phyloP scores from a whole-genome alignment of 2,113 vertebrate species.

The Rana temporaria region DNA sequence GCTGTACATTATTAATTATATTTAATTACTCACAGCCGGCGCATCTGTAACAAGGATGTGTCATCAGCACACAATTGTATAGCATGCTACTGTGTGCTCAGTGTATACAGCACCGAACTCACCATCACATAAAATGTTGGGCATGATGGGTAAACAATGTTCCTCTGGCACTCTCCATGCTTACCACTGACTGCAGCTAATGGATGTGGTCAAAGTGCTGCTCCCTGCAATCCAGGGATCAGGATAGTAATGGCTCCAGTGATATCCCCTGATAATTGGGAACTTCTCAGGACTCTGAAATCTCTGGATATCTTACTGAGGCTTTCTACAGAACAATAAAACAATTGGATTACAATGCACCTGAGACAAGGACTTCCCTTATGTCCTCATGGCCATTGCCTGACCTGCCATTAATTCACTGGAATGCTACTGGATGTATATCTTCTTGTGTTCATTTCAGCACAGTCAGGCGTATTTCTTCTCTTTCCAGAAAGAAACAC shows the following conservation, averaged over 20 bases:
- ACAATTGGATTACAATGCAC: constrained; percentile 33
- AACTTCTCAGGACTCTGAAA: constrained; percentile 64
- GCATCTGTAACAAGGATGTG: constrained; percentile 7
- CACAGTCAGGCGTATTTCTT: background rate
- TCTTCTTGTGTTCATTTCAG: background rate
- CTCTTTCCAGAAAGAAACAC: background rate
- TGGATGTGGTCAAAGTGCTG: constrained; percentile 45
- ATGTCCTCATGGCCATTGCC: constrained; percentile 23
- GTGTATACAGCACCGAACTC: background rate
- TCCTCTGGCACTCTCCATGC: constrained; percentile 8
- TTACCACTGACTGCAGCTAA: constrained; percentile 49
- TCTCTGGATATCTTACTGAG: constrained; percentile 28
- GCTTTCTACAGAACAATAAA: constrained; percentile 36
- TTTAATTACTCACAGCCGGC: constrained; percentile 14
- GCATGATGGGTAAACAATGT: constrained; percentile 38
- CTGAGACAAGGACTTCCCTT: constrained; percentile 19
- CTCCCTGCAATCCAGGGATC: constrained; percentile 63
- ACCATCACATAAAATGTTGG: background rate
- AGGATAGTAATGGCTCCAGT: constrained; percentile 73
- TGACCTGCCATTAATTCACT: constrained; percentile 32
- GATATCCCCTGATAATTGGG: constrained; percentile 73
- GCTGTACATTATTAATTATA: constrained; percentile 41
- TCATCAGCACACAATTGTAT: constrained; percentile 29
- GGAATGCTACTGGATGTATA: background rate
- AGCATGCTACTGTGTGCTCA: background rate